These are phyloP conservation scores for Aselliscus stoliczkanus DNA, from an alignment of 2,797 vertebrate genomes.

Conservation along the genomic window DNA sequence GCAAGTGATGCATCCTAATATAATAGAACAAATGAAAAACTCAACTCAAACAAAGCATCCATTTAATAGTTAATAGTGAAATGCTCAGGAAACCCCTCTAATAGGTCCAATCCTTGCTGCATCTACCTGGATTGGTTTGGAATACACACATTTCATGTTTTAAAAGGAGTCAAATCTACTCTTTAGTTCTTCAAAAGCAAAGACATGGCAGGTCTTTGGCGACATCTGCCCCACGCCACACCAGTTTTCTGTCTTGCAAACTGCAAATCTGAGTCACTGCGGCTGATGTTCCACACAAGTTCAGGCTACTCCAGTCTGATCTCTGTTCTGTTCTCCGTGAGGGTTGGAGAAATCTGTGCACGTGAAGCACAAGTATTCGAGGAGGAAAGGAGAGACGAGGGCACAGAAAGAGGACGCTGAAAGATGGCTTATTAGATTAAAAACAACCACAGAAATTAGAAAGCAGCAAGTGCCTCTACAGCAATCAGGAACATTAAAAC, in stretches of 20 bases:
- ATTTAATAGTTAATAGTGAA: not conserved
- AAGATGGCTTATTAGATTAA: not conserved
- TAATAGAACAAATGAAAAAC: not conserved
- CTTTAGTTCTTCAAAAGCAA: not conserved
- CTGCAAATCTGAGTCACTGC: not conserved
- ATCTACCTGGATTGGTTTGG: not conserved
- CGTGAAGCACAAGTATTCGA: not conserved
- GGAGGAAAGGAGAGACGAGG: not conserved
- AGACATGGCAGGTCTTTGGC: not conserved
- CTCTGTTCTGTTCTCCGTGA: not conserved
- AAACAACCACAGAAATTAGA: not conserved
- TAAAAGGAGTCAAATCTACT: not conserved
- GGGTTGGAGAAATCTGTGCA: not conserved
- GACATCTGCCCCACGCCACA: accelerated
- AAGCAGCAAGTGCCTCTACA: no score
- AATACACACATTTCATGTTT: not conserved
- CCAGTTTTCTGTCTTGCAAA: not conserved
- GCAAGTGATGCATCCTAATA: not conserved
- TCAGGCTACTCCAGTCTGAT: accelerated
- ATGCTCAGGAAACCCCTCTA: no score
- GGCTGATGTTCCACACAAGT: not conserved
- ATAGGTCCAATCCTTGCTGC: no score
- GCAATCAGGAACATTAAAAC: not conserved
- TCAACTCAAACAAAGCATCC: not conserved
- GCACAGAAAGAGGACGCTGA: not conserved